phyloP scores from a whole-genome alignment of 1,140 invertebrate genomes.

The Solen grandis region DNA sequence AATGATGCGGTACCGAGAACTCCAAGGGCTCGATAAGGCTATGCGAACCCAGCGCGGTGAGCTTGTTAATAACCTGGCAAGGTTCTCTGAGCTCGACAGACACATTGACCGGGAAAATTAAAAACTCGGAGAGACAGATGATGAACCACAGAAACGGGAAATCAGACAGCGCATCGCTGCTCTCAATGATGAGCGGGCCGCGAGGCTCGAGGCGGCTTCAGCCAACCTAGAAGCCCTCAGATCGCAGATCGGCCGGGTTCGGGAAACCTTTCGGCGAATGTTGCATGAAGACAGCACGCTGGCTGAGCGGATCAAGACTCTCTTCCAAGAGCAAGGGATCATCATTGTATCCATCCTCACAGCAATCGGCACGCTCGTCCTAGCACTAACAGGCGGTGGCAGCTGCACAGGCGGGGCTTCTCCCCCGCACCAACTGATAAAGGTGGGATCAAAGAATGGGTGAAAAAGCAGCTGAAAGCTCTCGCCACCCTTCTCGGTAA shows the following conservation, averaged over 20 bases:
- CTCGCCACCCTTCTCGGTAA: neutral
- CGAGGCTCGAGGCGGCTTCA: neutral
- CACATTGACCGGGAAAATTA: neutral
- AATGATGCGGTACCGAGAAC: neutral
- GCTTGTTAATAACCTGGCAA: neutral
- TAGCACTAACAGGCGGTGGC: neutral
- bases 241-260: neutral
- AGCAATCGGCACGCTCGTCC: neutral
- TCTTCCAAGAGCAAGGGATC: neutral
- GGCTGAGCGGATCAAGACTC: neutral
- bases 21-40: neutral
- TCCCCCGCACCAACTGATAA: neutral
- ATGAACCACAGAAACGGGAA: neutral
- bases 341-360: neutral
- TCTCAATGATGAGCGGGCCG: neutral
- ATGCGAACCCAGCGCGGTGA: neutral
- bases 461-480: constrained; percentile 13
- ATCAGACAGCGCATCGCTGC: neutral
- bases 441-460: neutral
- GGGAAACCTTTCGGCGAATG: neutral
- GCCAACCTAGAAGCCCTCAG: constrained; percentile 6
- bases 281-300: constrained; percentile 3
- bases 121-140: neutral
- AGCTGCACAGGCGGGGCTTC: neutral
- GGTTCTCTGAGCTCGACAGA: neutral